Base-by-base conservation (phyloP, 2,113 vertebrate species). In the Podiceps cristatus region DNA sequence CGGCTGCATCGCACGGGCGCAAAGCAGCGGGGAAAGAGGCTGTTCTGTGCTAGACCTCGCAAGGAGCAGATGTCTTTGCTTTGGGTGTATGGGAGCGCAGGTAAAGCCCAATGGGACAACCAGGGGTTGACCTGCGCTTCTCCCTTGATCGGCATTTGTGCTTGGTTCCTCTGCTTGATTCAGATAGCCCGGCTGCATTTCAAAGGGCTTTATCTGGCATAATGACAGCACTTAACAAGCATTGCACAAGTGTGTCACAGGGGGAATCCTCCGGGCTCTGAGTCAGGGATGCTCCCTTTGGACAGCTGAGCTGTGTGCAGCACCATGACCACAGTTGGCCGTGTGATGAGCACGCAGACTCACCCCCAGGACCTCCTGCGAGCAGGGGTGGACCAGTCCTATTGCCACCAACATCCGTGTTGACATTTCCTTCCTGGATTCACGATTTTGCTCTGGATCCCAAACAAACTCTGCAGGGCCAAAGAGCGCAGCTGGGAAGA, bases 11-110 rank as follows among this genome's bases (percentile, higher is more conserved):
- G 10, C 31, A 6, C 0, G 6, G 20, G 10, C 33, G 9, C 16
- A 52, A 8, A 71, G 29, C 64, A 74, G 27, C 27, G 29, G 10
- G 33, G 11, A 31, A 80, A 72, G 44, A 31, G 47, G 6, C 35
- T 40, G 7, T 44, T 47, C 42, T 33, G 4, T 3, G 2, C n/a
- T 5, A 44, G n/a, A 45, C 47, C 31, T 37, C 2, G 0, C 0
- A 2, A 76, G 29, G 44, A 73, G 18, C 8, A 25, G 11, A 40
- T 17, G 2, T 4, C 55, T 59, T 69, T 28, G 9, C 35, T 62
- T 27, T 13, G 3, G 1, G 0, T 4, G 5, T 16, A 1, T 1
- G 2, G 18, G 20, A 80, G 31, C 0, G 1, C 58, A 71, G 86
- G 62, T 29, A 60, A 88, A 88, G 10, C 49, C 40, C 24, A 8